Base-by-base conservation (phyloP, 2,797 vertebrate species). In the Apodemus agrarius region DNA sequence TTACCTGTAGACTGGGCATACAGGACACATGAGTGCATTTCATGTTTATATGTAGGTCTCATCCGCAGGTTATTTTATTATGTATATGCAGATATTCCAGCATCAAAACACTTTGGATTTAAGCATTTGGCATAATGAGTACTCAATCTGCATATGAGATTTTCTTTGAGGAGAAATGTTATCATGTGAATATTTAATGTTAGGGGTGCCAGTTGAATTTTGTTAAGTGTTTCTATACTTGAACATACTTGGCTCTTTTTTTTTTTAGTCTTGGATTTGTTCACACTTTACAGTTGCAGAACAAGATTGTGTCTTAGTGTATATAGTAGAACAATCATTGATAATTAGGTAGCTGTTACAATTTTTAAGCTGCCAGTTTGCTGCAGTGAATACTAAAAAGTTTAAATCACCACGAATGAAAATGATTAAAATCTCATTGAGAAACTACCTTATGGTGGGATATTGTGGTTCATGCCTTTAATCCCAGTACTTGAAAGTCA, bases 391-490 rank as follows among this genome's bases (percentile, higher is more conserved):
- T 19, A 74, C 43, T 90, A 85, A 84, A 97, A 93, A 82, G 43
- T 94, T 95, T 90, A 95, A 90, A 90, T 92, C 85, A 4, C 40
- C 74, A 40, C 21, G 34, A 89, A 10, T 89, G 72, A 67, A 95
- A 95, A 49, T 67, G 24, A 83, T 84, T 84, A 65, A 65, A 65
- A 49, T 84, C 0, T 61, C 80, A 59, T 83, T 59, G 1, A 24
- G 29, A 76, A 83, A 83, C 29, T 61, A 29, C 57, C n/a, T 57
- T 40, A 37, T 37, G 34, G 78, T n/a, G 5, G 11, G 34, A n/a
- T 81, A 37, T 57, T 81, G 79, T 81, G 5, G 79, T 81, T 57
- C 34, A 24, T 37, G 52, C 9, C 11, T 81, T 81, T 81, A n/a
- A 57, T 81, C 52, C 9, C 34, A 59, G 80, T 14, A 40, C n/a